Conservation (phyloP, 2,113 vertebrate species). For the Sardina pilchardus region DNA sequence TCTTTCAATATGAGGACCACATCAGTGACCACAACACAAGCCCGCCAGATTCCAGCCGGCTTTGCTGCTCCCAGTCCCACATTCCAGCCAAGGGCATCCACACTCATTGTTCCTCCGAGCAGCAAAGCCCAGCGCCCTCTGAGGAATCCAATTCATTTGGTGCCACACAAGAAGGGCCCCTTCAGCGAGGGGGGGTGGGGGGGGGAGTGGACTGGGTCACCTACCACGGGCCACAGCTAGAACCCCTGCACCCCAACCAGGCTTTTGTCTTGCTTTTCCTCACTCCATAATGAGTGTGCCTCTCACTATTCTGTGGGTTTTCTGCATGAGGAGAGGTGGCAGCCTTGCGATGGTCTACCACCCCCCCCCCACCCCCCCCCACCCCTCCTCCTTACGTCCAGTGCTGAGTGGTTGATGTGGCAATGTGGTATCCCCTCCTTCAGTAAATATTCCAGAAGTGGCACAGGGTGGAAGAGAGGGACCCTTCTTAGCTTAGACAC, state of each 20-base stretch:
- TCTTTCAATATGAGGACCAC: conserved; percentile 11
- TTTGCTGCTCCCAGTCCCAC: conserved; percentile 54
- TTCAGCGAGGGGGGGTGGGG: not conserved
- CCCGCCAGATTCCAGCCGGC: conserved; percentile 66
- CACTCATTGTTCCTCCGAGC: conserved; percentile 50
- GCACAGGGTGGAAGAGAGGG: not conserved
- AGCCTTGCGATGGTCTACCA: not conserved
- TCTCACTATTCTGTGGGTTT: not conserved
- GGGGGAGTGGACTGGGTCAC: not conserved
- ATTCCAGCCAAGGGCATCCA: conserved; percentile 64
- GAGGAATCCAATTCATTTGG: conserved; percentile 34
- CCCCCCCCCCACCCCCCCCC: not conserved
- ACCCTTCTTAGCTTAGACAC: not conserved
- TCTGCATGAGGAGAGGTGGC: not conserved
- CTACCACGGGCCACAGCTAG: not conserved
- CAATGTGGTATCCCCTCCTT: not conserved
- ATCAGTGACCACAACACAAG: conserved; percentile 53
- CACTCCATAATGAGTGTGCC: not conserved
- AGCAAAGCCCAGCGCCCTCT: conserved; percentile 55
- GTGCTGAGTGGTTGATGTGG: not conserved
- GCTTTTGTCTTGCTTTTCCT: not conserved
- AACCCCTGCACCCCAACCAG: not conserved
- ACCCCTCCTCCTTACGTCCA: not conserved
- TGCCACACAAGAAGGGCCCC: conserved; percentile 50
- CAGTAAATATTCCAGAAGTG: not conserved